A percentile compares a stretch with the other conserved stretches of the same genome.
Conservation (phyloP, 2,888 invertebrate species). For the Ptychoptera albimana region DNA sequence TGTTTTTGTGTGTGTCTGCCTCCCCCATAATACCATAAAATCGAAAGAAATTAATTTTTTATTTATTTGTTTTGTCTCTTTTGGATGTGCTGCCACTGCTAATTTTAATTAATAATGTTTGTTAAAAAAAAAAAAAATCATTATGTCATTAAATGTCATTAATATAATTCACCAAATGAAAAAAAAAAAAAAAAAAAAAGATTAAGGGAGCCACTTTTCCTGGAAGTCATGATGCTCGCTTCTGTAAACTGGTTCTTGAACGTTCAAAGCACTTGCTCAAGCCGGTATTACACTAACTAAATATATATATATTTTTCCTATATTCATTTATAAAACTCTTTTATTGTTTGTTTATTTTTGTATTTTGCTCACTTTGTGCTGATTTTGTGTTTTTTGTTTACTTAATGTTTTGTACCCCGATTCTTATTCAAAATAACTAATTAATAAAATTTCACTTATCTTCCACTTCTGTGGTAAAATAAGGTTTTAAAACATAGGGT, state of each 20-base stretch:
- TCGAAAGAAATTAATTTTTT: neutral
- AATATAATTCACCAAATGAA: constrained; percentile 3
- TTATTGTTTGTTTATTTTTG: constrained; percentile 15
- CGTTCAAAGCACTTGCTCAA: constrained; percentile 91
- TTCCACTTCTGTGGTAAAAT: no score
- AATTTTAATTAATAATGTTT: neutral
- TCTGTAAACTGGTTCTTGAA: constrained; percentile 92
- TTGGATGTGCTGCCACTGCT: neutral
- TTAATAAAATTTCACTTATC: neutral
- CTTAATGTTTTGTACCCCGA: neutral
- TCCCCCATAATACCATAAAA: neutral
- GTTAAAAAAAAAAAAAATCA: neutral
- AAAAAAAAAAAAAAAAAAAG: constrained; percentile 32
- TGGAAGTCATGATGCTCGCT: constrained; percentile 87
- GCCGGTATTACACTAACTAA: constrained; percentile 53
- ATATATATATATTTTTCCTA: neutral
- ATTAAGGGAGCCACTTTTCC: constrained; percentile 93
- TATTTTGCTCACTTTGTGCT: constrained; percentile 20
- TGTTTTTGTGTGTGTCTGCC: no score
- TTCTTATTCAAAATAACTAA: constrained; percentile 1
- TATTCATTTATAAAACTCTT: neutral
- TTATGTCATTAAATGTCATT: neutral
- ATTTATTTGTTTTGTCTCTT: neutral
- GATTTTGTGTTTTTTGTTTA: neutral
- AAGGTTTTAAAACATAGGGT: constrained; percentile 90